Evolutionary conservation across 1,140 invertebrate genomes (phyloP), one percentile per base, ranked within the genome.

Genomic region (Rhagoletis zephyria): DNA sequence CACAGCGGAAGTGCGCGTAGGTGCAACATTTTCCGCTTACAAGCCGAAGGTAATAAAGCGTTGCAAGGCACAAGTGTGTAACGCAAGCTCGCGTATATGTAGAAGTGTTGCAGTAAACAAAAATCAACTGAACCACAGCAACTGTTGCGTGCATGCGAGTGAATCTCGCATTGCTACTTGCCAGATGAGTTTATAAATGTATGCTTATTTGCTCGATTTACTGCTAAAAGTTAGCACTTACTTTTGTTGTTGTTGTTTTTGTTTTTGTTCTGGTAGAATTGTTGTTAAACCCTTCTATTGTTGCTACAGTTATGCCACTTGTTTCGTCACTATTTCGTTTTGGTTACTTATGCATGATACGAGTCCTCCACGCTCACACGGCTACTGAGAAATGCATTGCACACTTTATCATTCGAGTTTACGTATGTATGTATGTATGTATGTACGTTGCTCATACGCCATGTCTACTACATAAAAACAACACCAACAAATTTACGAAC

Each of bases 201-300:
- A 6, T 56, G 74, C n/a, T 81, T 59, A 81, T 81, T 81, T 81
- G 74, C 74, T 81, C 74, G 48, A 81, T 81, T 81, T 81, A 16
- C 74, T 81, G 74, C 9, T 42, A 81, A 81, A 81, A 81, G 48
- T 81, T 81, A 48, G 45, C n/a, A 3, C 1, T 6, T n/a, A 16
- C 12, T 14, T 63, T 1, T 14, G 61, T 63, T 63, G 5, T 1
- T 56, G 70, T 12, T 81, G 45, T 5, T 81, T 42, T 19, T 19
- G 42, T 77, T 81, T 7, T 81, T 81, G 74, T 40, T 64, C 16
- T 60, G 12, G 3, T 63, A 14, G 5, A 30, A 40, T 81, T 81
- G 7, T 81, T 81, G 74, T 81, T 59, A 81, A 81, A 59, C 74
- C 74, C 74, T 81, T 81, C 56, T 81, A 14, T 19, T 56, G 74